phyloP scores from a whole-genome alignment of 2,113 vertebrate genomes.

The Stigmatopora nigra region DNA sequence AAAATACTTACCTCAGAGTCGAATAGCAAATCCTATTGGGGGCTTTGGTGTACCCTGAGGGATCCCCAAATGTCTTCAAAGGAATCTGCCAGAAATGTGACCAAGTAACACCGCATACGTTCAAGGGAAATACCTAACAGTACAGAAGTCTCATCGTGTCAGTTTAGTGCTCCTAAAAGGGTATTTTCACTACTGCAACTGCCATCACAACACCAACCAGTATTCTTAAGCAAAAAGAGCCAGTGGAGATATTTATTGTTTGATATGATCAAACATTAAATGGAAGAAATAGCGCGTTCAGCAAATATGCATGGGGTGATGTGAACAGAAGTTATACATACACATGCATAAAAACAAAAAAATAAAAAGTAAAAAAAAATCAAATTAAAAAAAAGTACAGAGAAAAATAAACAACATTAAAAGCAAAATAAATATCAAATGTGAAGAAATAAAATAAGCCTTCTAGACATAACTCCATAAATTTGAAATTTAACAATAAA shows the following conservation, averaged over 20 bases:
- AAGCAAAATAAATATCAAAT: background rate
- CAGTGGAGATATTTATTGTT: background rate
- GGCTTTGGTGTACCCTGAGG: background rate
- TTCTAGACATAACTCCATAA: background rate
- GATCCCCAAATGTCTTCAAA: background rate
- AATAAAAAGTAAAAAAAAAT: background rate
- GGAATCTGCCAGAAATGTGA: background rate
- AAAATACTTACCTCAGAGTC: background rate
- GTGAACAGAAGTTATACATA: no score
- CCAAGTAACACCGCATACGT: constrained; percentile 19
- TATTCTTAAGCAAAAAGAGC: background rate
- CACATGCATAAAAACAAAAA: background rate
- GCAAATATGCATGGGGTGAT: no score
- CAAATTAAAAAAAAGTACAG: background rate
- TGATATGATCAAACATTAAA: background rate
- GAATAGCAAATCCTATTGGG: background rate
- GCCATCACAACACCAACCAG: constrained; percentile 11
- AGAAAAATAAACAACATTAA: no score
- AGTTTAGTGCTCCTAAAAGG: constrained; percentile 54
- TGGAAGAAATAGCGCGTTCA: background rate
- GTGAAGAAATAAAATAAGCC: background rate
- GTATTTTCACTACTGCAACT: constrained; percentile 60
- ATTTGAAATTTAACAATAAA: background rate
- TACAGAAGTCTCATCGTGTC: constrained; percentile 16
- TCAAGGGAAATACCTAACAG: constrained; percentile 61